Evolutionary conservation across 2,113 vertebrate species (phyloP).

Genomic region (Hepsetus odoe): DNA sequence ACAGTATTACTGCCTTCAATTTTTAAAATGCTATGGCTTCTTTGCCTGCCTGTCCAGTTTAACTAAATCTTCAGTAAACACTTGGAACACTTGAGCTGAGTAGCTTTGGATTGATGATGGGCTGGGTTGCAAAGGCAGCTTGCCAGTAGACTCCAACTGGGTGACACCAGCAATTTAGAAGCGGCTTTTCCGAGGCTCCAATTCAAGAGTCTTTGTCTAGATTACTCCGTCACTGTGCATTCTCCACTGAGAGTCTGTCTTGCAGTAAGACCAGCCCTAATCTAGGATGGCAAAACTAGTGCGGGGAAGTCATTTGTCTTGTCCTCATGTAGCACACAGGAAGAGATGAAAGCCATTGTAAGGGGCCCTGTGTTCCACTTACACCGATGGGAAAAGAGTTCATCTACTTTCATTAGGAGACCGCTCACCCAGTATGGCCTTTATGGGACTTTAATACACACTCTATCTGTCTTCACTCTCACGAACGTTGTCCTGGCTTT

Average conservation of each 20-base stretch:
- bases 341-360: slow-evolving; percentile 6
- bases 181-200: neutral
- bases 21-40: neutral
- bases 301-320: neutral
- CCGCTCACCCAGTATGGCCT: neutral
- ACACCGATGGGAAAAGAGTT: slow-evolving; percentile 7
- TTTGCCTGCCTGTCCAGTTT: neutral
- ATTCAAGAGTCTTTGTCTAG: slow-evolving; percentile 6
- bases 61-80: neutral
- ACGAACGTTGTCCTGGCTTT: neutral
- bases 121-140: neutral
- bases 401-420: neutral
- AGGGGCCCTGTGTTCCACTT: neutral
- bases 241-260: neutral
- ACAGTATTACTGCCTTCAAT: neutral
- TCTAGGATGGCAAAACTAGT: slow-evolving; percentile 5
- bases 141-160: slow-evolving; percentile 5
- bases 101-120: neutral
- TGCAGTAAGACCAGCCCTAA: neutral
- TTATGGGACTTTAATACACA: slow-evolving; percentile 11
- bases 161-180: slow-evolving; percentile 30
- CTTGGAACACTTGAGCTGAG: slow-evolving; percentile 30
- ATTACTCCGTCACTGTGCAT: slow-evolving; percentile 1
- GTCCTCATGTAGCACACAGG: neutral
- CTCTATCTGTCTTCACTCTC: neutral